These are phyloP conservation scores for Burhinus bistriatus DNA, from an alignment of 2,113 vertebrate genomes.

Conservation along the genomic window DNA sequence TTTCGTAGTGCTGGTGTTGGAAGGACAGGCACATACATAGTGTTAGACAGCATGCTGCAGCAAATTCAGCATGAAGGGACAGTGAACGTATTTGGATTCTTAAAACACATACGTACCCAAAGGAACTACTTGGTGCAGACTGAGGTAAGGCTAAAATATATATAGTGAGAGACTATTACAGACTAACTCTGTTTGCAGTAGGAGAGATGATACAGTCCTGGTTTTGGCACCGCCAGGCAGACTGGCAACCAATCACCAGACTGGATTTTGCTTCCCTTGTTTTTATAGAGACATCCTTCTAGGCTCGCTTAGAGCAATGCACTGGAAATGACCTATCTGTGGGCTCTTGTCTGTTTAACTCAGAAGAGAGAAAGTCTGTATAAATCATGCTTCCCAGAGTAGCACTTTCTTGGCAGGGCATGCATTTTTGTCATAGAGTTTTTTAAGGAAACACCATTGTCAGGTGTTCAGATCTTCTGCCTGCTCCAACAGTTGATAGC, in stretches of 20 bases:
- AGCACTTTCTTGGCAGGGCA: neutral
- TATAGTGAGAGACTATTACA: neutral
- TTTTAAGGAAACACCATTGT: neutral
- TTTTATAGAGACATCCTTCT: neutral
- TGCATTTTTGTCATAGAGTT: neutral
- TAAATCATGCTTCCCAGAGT: neutral
- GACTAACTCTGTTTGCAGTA: neutral
- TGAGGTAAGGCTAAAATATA: slow-evolving; percentile 79
- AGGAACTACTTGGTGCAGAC: slow-evolving; percentile 96
- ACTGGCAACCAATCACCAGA: neutral
- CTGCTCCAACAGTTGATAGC: neutral
- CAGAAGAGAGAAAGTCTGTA: neutral
- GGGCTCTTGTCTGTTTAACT: neutral
- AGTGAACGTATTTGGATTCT: slow-evolving; percentile 89
- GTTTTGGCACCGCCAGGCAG: neutral
- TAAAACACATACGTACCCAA: slow-evolving; percentile 95
- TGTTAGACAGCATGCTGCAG: slow-evolving; percentile 95
- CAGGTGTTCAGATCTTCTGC: neutral
- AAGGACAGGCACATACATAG: slow-evolving; percentile 92
- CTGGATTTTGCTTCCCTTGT: neutral
- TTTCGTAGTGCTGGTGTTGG: slow-evolving; percentile 90
- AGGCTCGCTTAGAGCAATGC: neutral
- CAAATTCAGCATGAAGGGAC: slow-evolving; percentile 86
- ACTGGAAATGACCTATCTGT: neutral
- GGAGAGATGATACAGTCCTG: neutral